Conservation (phyloP, 2,113 vertebrate species). For the Sinocyclocheilus anophthalmus region DNA sequence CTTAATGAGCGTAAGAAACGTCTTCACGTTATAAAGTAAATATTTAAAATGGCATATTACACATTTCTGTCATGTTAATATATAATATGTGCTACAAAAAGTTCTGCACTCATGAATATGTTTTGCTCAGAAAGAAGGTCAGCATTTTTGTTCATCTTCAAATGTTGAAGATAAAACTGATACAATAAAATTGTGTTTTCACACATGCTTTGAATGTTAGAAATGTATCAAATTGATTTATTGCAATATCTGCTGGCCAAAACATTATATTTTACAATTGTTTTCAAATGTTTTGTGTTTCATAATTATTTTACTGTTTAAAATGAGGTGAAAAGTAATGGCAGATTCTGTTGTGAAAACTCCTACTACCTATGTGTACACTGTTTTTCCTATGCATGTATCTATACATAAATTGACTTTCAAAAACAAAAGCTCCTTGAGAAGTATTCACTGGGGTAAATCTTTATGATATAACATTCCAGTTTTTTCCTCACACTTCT, state of each 20-base stretch:
- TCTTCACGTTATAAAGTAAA: too few species aligned
- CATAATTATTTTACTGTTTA: not conserved
- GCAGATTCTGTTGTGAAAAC: not conserved
- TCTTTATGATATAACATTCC: not conserved
- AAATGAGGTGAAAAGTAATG: not conserved
- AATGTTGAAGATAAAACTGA: not conserved
- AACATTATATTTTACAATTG: not conserved
- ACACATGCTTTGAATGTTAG: not conserved
- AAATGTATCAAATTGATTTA: not conserved
- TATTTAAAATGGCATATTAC: too few species aligned
- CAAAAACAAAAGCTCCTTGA: too few species aligned
- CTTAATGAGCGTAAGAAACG: too few species aligned
- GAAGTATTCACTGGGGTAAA: not conserved
- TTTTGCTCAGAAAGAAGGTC: not conserved
- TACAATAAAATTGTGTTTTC: too few species aligned
- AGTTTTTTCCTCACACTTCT: too few species aligned
- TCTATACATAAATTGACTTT: not conserved
- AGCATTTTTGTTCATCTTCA: not conserved
- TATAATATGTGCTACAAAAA: too few species aligned
- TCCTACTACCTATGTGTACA: too few species aligned
- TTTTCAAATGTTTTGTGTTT: not conserved
- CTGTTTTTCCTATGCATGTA: not conserved
- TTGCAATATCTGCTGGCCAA: not conserved
- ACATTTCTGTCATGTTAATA: too few species aligned
- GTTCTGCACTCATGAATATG: too few species aligned